A percentile compares a stretch with the other conserved stretches of the same genome.
phyloP scores from a whole-genome alignment of 2,797 vertebrate species.

The Dipus sagitta region DNA sequence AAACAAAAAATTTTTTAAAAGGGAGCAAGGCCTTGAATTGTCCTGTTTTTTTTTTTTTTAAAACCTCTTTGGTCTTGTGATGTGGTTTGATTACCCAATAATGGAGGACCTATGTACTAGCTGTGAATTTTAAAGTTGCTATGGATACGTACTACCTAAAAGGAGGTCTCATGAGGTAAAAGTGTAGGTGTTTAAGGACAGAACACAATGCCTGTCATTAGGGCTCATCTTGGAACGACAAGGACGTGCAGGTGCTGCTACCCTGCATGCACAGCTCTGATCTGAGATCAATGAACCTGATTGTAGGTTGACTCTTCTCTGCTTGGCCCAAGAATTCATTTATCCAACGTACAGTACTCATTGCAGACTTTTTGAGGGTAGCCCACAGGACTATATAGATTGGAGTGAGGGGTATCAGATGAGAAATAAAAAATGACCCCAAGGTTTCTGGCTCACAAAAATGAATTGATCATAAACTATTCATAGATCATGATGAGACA shows the following conservation, averaged over 20 bases:
- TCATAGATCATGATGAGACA: background rate
- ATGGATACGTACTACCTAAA: constrained; percentile 1
- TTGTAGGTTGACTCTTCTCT: background rate
- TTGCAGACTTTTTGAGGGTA: background rate
- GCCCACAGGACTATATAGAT: background rate
- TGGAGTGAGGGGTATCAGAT: background rate
- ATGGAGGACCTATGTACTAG: background rate
- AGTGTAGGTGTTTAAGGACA: background rate
- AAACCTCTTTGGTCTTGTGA: background rate
- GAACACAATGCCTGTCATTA: background rate
- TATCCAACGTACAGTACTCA: too few species aligned
- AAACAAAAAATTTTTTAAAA: too few species aligned
- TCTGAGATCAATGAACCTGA: background rate
- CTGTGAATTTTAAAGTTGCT: constrained; percentile 37
- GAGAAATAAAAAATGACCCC: background rate
- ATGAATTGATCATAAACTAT: background rate
- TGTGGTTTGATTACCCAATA: background rate
- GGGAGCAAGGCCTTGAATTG: background rate
- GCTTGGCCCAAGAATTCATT: background rate
- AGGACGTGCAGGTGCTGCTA: background rate
- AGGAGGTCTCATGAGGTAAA: background rate
- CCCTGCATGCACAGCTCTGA: too few species aligned
- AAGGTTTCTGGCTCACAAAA: background rate
- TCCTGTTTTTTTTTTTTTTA: background rate
- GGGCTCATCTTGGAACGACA: background rate